Evolutionary conservation across 2,113 vertebrate species (phyloP), one percentile per base, ranked within the genome.

Genomic region (Callocephalon fimbriatum): DNA sequence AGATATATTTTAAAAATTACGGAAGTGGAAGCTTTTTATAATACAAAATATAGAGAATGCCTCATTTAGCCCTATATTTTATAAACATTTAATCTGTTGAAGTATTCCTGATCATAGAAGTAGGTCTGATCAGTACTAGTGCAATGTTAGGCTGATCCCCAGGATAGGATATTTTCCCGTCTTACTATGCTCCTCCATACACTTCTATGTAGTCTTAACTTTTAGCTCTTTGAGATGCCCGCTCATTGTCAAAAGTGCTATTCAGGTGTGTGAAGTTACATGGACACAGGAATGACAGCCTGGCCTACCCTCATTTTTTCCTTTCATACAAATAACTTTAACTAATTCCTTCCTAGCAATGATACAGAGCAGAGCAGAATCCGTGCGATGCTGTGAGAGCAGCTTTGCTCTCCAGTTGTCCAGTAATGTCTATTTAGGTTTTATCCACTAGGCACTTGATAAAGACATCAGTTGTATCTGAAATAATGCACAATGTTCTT

Each of bases 41-140:
- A 73, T 63, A 58, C 19, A 42, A 56, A 93, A 53, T 79, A 85
- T 65, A 82, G 61, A 92, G 53, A 89, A 96, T 91, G 83, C 62
- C 66, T 95, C 63, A 26, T 38, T 88, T 94, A 96, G 89, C 84
- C 95, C 93, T 96, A 53, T 95, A 85, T 96, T 98, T 96, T 97
- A 89, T 93, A 95, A 87, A 90, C 80, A 77, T 1, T 21, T 61
- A 26, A 58, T 44, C 65, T 95, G 10, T 68, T 70, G 27, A 88
- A 48, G 19, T 75, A 88, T 82, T 95, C 58, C 61, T 78, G 71
- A 63, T 73, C 32, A 35, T 29, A 78, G 82, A 87, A 48, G 59
- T 79, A 87, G 74, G 16, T 85, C n/a, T 77, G 35, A 31, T 71
- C 29, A 73, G 82, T 79, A 29, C 37, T 53, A 62, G 35, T 66